These are phyloP conservation scores for Sebastiscus albofasciatus DNA, from an alignment of 2,797 vertebrate species.

Conservation along the genomic window DNA sequence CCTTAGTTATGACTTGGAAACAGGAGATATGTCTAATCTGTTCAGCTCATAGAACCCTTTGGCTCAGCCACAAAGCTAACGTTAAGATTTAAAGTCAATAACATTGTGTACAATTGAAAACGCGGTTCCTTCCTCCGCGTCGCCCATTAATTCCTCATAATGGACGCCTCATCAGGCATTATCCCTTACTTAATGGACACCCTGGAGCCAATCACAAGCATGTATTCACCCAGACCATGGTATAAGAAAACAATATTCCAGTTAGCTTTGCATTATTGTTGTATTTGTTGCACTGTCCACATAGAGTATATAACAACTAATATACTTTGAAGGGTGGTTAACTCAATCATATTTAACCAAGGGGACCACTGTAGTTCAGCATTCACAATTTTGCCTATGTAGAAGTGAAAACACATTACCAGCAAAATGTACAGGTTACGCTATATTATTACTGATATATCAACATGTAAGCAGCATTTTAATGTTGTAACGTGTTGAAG, in stretches of 20 bases:
- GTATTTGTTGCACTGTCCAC: background rate
- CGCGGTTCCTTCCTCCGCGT: too few species aligned
- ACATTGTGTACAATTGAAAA: too few species aligned
- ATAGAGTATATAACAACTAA: background rate
- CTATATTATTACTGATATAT: background rate
- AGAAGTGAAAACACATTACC: background rate
- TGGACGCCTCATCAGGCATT: too few species aligned
- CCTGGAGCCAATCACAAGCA: too few species aligned
- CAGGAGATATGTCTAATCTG: too few species aligned
- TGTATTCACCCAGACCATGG: too few species aligned
- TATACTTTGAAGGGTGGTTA: background rate
- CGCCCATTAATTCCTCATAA: too few species aligned
- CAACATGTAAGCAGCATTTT: background rate
- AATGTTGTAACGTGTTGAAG: background rate
- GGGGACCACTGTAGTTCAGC: background rate
- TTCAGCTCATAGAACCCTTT: too few species aligned
- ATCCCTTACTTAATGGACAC: too few species aligned
- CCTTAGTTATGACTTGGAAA: too few species aligned
- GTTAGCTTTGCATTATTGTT: background rate
- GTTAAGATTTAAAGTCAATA: too few species aligned
- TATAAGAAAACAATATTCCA: background rate
- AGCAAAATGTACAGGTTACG: background rate
- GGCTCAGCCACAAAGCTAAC: too few species aligned
- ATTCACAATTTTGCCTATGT: background rate
- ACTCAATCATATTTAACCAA: background rate